A percentile compares a stretch with the other conserved stretches of the same genome.
Conservation (phyloP, 2,888 invertebrate species). For the Lepidochitona cinerea region DNA sequence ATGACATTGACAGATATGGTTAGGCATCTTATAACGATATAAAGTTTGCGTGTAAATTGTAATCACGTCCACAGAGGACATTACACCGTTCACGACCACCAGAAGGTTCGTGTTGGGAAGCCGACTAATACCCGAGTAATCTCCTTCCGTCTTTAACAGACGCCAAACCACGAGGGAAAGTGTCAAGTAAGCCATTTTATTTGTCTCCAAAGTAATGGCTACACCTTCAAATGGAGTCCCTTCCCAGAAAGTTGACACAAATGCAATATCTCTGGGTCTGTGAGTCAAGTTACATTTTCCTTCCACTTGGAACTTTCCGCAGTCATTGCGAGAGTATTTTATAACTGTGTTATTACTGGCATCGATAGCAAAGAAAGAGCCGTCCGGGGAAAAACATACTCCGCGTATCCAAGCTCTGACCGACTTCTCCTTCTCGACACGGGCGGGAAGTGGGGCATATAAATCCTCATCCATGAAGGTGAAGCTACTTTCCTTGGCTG, state of each 20-base stretch:
- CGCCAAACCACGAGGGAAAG: neutral
- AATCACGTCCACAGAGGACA: neutral
- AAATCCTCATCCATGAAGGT: too few species aligned
- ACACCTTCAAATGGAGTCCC: neutral
- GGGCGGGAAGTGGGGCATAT: neutral
- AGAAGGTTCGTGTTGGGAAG: neutral
- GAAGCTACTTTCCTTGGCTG: too few species aligned
- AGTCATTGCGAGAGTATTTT: neutral
- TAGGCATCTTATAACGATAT: neutral
- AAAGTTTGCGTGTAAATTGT: neutral
- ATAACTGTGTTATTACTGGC: neutral
- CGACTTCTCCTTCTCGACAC: neutral
- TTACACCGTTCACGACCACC: neutral
- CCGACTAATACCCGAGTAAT: neutral
- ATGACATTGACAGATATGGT: neutral
- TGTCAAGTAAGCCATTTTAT: slow-evolving; percentile 3
- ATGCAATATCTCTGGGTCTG: neutral
- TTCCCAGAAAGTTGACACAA: neutral
- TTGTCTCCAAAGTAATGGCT: neutral
- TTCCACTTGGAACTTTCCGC: neutral
- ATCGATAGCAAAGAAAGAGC: neutral
- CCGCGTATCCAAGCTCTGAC: neutral
- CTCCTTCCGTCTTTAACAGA: neutral
- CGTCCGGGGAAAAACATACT: neutral
- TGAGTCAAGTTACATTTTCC: neutral